These are phyloP conservation scores for Drosophila ercepeae DNA, from an alignment of 1,140 invertebrate species.

Conservation along the genomic window DNA sequence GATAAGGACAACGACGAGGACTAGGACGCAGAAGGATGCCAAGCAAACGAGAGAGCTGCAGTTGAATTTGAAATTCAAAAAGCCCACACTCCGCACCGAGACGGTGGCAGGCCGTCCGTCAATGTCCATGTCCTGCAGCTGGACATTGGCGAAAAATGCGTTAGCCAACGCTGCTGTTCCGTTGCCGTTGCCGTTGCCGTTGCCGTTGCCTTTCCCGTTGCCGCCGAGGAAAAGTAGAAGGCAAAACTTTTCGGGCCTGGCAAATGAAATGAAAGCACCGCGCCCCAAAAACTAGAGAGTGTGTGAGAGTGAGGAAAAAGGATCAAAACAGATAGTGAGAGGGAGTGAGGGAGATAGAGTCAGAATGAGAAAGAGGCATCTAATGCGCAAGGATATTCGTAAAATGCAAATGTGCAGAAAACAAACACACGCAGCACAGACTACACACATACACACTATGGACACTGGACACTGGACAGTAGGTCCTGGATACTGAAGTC, in stretches of 20 bases:
- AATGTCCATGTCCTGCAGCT: conserved; percentile 77
- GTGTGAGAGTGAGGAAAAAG: conserved; percentile 10
- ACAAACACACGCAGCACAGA: conserved; percentile 56
- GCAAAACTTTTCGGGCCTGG: conserved; percentile 71
- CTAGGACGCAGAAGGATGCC: conserved; percentile 11
- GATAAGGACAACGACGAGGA: conserved; percentile 16
- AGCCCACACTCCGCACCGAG: conserved; percentile 50
- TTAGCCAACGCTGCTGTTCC: conserved; percentile 62
- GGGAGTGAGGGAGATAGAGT: neutral
- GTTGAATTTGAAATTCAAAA: conserved; percentile 81
- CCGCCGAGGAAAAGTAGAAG: conserved; percentile 63
- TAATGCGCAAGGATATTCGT: conserved; percentile 83
- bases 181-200: no score
- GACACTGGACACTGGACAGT: conserved; percentile 2
- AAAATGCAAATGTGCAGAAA: conserved; percentile 83
- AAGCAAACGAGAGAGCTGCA: conserved; percentile 38
- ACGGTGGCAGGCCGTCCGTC: conserved; percentile 19
- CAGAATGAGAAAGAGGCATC: conserved; percentile 53
- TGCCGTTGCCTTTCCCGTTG: conserved; percentile 37
- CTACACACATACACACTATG: conserved; percentile 22
- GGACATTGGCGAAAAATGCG: conserved; percentile 80
- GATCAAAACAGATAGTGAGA: neutral
- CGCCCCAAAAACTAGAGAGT: conserved; percentile 42
- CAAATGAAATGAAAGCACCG: conserved; percentile 80
- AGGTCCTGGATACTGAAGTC: neutral